Conservation (phyloP, 2,888 invertebrate species). For the Brassicogethes aeneus region DNA sequence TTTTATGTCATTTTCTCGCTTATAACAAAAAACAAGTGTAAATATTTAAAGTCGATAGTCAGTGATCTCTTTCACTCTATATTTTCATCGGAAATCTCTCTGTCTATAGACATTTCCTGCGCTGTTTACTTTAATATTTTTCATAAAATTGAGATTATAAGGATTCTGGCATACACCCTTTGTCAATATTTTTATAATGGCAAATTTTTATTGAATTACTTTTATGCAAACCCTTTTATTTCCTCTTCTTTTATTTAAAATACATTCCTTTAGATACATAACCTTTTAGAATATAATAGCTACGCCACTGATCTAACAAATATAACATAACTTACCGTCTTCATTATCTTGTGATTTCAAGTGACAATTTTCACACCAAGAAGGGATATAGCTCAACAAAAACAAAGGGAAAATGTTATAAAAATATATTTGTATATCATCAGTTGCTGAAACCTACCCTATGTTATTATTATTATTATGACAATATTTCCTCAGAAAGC, state of each 20-base stretch:
- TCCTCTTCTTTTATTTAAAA: too few relatives aligned
- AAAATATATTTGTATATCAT: conserved; percentile 24
- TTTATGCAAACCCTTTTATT: conserved; percentile 3
- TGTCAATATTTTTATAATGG: conserved; percentile 37
- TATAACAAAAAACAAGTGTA: conserved; percentile 36
- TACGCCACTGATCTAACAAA: too few relatives aligned
- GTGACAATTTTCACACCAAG: conserved; percentile 18
- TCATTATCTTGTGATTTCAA: conserved; percentile 14
- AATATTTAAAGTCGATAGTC: conserved; percentile 41
- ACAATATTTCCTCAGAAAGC: conserved; percentile 2
- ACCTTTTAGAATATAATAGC: too few relatives aligned
- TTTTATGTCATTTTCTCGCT: conserved; percentile 34
- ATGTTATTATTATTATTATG: too few relatives aligned
- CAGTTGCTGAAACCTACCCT: conserved; percentile 4
- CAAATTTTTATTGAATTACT: conserved; percentile 24
- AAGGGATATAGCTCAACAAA: conserved; percentile 16
- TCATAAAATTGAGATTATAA: conserved; percentile 42
- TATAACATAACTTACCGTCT: too few relatives aligned
- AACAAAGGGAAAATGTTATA: conserved; percentile 19
- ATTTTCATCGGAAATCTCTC: conserved; percentile 41
- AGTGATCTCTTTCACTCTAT: conserved; percentile 36
- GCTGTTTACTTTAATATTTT: conserved; percentile 42
- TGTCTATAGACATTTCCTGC: conserved; percentile 41
- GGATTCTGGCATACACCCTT: conserved; percentile 37
- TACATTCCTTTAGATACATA: too few relatives aligned